phyloP scores from a whole-genome alignment of 1,140 invertebrate species.

The Brachionus asplanchnoidis region DNA sequence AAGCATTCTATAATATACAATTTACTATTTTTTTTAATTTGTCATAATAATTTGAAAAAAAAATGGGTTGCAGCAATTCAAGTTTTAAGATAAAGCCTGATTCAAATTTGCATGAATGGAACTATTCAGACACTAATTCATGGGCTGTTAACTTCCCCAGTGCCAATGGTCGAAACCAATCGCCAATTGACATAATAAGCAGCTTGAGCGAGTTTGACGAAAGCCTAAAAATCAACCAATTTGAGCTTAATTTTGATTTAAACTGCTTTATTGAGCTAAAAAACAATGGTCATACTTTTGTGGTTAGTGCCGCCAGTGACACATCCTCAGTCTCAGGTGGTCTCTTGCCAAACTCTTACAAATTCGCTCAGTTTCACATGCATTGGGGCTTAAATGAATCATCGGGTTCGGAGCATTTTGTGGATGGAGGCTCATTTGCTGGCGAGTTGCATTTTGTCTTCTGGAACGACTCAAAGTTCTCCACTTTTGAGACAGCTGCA shows the following conservation, averaged over 20 bases:
- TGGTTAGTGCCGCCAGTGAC: neutral
- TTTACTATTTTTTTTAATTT: neutral
- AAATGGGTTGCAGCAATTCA: neutral
- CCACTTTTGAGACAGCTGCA: conserved; percentile 72
- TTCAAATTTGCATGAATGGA: neutral
- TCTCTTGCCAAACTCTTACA: conserved; percentile 57
- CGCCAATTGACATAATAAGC: conserved; percentile 28
- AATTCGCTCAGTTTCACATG: conserved; percentile 57
- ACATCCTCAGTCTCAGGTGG: conserved; percentile 49
- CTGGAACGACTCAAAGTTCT: conserved; percentile 81
- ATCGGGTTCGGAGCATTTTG: conserved; percentile 57
- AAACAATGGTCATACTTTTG: conserved; percentile 35
- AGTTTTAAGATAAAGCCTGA: neutral
- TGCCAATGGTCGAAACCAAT: conserved; percentile 6
- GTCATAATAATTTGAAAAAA: neutral
- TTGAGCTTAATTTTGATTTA: neutral
- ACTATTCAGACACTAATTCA: neutral
- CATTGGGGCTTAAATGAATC: conserved; percentile 56
- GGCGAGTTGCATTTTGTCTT: conserved; percentile 90
- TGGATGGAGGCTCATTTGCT: conserved; percentile 77
- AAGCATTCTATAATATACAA: neutral
- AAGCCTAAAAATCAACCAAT: neutral
- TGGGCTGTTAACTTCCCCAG: neutral
- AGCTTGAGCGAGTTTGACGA: neutral
- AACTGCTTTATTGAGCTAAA: conserved; percentile 18